These are phyloP conservation scores for Drosophila lini DNA, from an alignment of 1,140 invertebrate species.

Conservation along the genomic window DNA sequence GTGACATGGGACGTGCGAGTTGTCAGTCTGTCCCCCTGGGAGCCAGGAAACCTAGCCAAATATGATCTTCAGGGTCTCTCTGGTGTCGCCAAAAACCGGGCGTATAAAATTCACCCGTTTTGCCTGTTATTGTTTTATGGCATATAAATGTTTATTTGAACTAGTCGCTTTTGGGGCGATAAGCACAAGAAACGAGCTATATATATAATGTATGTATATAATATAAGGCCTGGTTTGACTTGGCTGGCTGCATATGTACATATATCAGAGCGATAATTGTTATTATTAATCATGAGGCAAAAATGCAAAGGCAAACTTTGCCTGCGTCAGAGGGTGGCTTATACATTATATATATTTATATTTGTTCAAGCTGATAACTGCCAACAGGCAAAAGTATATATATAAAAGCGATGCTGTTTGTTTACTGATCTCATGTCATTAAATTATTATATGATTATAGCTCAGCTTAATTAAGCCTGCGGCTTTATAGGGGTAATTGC, in stretches of 20 bases:
- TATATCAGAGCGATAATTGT: conserved; percentile 37
- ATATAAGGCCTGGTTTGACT: conserved; percentile 43
- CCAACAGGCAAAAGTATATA: neutral
- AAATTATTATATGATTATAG: conserved; percentile 1
- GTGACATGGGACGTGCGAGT: conserved; percentile 37
- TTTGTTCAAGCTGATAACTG: conserved; percentile 29
- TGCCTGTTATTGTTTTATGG: conserved; percentile 20
- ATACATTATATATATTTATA: conserved; percentile 14
- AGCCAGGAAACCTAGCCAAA: conserved; percentile 22
- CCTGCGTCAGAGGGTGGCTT: conserved; percentile 29
- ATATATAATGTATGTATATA: conserved; percentile 8
- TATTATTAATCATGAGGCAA: conserved; percentile 50
- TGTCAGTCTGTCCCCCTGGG: conserved; percentile 12
- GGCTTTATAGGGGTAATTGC: neutral
- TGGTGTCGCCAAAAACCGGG: conserved; percentile 13
- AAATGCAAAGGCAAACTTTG: conserved; percentile 43
- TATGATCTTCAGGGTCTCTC: conserved; percentile 29
- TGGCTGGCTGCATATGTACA: conserved; percentile 4
- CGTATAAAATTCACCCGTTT: conserved; percentile 21
- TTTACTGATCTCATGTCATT: conserved; percentile 2
- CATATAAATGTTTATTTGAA: conserved; percentile 33
- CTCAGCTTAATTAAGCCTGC: no score
- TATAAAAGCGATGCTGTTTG: conserved; percentile 7
- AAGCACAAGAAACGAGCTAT: conserved; percentile 20
- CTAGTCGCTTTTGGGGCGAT: conserved; percentile 23